Evolutionary conservation across 2,888 invertebrate species (phyloP), one percentile per base, ranked within the genome.

Genomic region (Rotaria macrura): DNA sequence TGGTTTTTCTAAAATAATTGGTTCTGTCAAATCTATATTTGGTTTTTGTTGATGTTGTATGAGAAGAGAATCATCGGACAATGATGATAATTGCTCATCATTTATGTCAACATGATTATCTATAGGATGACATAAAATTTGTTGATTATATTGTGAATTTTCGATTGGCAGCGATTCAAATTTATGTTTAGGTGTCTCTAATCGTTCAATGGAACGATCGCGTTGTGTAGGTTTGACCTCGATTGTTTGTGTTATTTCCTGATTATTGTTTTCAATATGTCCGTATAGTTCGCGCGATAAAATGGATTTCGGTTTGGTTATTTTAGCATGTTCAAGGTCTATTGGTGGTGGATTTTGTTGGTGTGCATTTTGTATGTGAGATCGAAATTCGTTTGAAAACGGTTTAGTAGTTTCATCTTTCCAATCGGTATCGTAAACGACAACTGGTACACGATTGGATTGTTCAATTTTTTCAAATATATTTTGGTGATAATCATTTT

Each of bases 371-470:
- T 40, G 43, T 79, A 20, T 17, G 20, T 40, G 14, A 0, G 79
- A 20, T 43, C 10, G 10, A 23, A 7, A n/a, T 23, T 25, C 43
- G 17, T 10, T 43, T 40, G 40, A 4, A 43, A 43, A 0, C 10
- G 43, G 5, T 43, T 40, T 43, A 0, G 12, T 1, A n/a, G n/a
- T 20, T 79, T 79, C 79, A 43, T 79, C n/a, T 79, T 25, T 79
- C 79, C 79, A 79, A n/a, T 79, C 79, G 10, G 43, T 79, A 79
- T 79, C 79, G 6, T 79, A 43, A 25, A 79, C 43, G 43, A 79
- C 1, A 17, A 20, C 38, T 17, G 79, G n/a, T 40, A 43, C 9
- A 43, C 43, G 79, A 79, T 79, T 79, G 12, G 25, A 6, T 79
- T 79, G 2, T 79, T 79, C 43, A n/a, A 43, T 43, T 79, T 23